Evolutionary conservation across 2,113 vertebrate genomes (phyloP), one percentile per base, ranked within the genome.

Genomic region (Okapia johnstoni): DNA sequence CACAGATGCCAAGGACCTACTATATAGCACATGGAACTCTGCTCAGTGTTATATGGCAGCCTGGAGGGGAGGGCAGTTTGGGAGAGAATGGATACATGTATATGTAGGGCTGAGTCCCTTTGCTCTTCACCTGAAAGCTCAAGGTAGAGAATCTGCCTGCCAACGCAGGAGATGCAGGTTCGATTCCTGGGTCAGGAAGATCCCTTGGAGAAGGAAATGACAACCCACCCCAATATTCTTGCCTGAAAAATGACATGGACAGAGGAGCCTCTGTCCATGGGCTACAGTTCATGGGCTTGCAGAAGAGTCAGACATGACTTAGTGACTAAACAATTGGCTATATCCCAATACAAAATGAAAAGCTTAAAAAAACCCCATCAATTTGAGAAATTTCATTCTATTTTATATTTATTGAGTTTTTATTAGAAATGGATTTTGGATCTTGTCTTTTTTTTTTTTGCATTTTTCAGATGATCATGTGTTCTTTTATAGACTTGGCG

Each of bases 381-480:
- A 21, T 77, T 58, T 58, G 48, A 93, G 16, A 93, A 36, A 40
- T 96, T 77, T 12, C 60, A 3, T 83, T 21, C 7, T 66, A 36
- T 80, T 94, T 91, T 90, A 55, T 73, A 33, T 50, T 87, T 66
- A 55, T 43, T 76, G 48, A 63, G 25, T 58, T 84, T 46, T 14
- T 48, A 93, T 60, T 26, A 63, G 26, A 23, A 90, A 55, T 52
- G 80, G n/a, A 81, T 86, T 40, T 52, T 88, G 17, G 10, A 11
- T 66, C 76, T 83, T 95, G n/a, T 93, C 50, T 10, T 85, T 57
- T 48, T 84, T 85, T 50, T 33, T 52, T 80, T 81, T 61, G n/a
- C 73, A 43, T 76, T 79, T 54, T 93, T 85, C 15, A 80, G 58
- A 70, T 85, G 40, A 80, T 33, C 30, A 23, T 85, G 36, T 40